Evolutionary conservation across 2,113 vertebrate genomes (phyloP).

Genomic region (Rhabdornis inornatus): DNA sequence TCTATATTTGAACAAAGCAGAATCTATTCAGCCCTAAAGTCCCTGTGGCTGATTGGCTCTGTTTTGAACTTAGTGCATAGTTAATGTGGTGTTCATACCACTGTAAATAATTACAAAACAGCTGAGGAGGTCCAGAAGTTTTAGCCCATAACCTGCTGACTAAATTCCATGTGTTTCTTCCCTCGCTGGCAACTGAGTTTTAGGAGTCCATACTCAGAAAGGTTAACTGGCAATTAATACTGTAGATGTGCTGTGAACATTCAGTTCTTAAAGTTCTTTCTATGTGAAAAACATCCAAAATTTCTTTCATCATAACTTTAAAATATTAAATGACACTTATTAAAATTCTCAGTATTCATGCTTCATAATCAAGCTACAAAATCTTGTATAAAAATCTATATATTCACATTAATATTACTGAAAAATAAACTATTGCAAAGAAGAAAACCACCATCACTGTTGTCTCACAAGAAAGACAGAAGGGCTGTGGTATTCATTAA

Average conservation of each 20-base stretch:
- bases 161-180: neutral
- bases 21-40: constrained; percentile 47
- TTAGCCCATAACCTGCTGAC: constrained; percentile 7
- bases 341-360: neutral
- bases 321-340: neutral
- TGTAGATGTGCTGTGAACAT: neutral
- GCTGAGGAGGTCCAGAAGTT: constrained; percentile 10
- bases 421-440: neutral
- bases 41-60: constrained; percentile 43
- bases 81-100: constrained; percentile 25
- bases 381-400: neutral
- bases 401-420: neutral
- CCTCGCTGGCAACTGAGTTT: neutral
- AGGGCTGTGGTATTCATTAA: neutral
- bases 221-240: neutral
- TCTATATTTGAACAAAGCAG: constrained; percentile 65
- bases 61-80: constrained; percentile 7
- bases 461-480: neutral
- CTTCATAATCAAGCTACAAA: neutral
- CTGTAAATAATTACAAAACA: constrained; percentile 28
- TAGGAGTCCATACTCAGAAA: neutral
- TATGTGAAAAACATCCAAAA: neutral
- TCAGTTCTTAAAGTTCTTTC: neutral
- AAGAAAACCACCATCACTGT: neutral
- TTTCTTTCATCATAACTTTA: neutral